Base-by-base conservation (phyloP, 2,797 vertebrate species). In the Tapera naevia region DNA sequence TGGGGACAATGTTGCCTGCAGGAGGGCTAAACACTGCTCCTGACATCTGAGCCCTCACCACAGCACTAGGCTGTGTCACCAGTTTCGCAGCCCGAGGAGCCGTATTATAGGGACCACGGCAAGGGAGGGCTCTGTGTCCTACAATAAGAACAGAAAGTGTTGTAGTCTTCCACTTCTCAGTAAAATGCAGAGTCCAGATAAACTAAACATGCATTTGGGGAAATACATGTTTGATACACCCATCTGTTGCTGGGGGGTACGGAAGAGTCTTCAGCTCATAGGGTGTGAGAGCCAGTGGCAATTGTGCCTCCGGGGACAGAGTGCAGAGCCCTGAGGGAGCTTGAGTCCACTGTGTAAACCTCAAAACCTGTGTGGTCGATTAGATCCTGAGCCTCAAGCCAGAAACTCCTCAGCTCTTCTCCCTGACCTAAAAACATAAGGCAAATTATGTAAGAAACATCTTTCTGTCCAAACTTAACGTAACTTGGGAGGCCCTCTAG, bases 11-110 rank as follows among this genome's bases (percentile, higher is more conserved):
- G 92, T 30, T 94, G 94, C 93, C 93, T 45, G 93, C 92, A 94
- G 96, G 96, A 97, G 95, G 94, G 94, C 94, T 96, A 88, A 96
- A 76, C 19, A 21, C 91, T 86, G 78, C 66, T 76, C 82, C 86
- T 86, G 96, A 97, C 94, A 97, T 76, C 73, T 86, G 94, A 96
- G 91, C 88, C 60, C 61, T 85, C 84, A 37, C 41, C 62, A 33
- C 57, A 82, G 85, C 43, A 35, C 45, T 9, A 10, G 56, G 53
- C 62, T 80, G 60, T 22, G 24, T 57, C 65, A 56, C 4, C 7
- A 82, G 65, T 85, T 79, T 66, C 8, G 13, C 45, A 80, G 80
- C 65, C 58, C 5, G 1, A 61, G 45, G 28, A 82, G 51, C 10
- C 0, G 1, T 15, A 11, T 13, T 45, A 51, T 4, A 48, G 62